Conservation (phyloP, 2,888 invertebrate species). For the Pterostichus madidus region DNA sequence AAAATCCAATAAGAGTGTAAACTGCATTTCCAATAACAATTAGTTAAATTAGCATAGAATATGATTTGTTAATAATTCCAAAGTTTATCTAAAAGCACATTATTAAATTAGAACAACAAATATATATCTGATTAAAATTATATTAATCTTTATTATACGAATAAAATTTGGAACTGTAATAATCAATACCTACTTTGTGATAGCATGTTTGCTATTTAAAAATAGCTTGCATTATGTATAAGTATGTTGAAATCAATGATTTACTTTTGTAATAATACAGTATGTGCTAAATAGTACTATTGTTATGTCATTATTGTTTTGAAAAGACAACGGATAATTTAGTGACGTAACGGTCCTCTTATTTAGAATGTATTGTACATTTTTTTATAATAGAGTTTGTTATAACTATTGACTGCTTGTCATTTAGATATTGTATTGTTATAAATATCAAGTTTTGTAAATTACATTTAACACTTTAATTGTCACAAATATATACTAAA, state of each 20-base stretch:
- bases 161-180: constrained; percentile 50
- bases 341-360: neutral
- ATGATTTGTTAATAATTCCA: constrained; percentile 9
- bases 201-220: constrained; percentile 55
- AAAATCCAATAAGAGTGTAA: neutral
- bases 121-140: neutral
- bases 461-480: constrained; percentile 51
- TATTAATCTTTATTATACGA: constrained; percentile 35
- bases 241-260: constrained; percentile 45
- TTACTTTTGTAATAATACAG: constrained; percentile 41
- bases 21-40: constrained; percentile 17
- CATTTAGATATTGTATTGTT: constrained; percentile 41
- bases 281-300: constrained; percentile 11
- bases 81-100: constrained; percentile 25
- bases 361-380: constrained; percentile 29
- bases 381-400: constrained; percentile 46
- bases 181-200: constrained; percentile 50
- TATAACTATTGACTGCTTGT: constrained; percentile 36
- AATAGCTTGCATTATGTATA: constrained; percentile 56
- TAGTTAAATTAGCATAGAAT: constrained; percentile 16
- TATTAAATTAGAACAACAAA: neutral
- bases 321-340: neutral
- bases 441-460: constrained; percentile 30
- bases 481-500: constrained; percentile 21
- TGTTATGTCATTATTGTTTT: neutral